Base-by-base conservation (phyloP, 2,888 invertebrate species). In the Agrotis segetum region DNA sequence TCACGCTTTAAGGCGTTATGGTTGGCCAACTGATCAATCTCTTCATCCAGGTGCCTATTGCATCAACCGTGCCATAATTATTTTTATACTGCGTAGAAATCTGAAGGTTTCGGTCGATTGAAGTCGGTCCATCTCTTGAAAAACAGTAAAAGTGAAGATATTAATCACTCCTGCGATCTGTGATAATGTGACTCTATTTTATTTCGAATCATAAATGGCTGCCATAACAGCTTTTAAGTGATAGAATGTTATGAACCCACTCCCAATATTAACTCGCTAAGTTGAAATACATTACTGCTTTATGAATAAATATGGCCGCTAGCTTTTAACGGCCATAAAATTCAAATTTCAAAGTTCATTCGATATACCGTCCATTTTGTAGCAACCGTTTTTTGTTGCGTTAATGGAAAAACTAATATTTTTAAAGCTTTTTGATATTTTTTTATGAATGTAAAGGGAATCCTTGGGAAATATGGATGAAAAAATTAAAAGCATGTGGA, bases 291-390 rank as follows among this genome's bases (percentile, higher is more conserved):
- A 82, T 82, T 72, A 67, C 72, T 56, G 55, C 50, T 70, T 71
- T 82, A 72, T 82, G 79, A 82, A 82, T 82, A 79, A 71, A 78
- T 67, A 81, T 78, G 64, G 73, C 79, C 19, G 47, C 65, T 24
- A 34, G 82, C 79, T 79, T 79, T 79, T 79, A 79, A 65, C 74
- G 67, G 56, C 46, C 56, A 70, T 76, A 62, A 79, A 79, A 70
- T 79, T 74, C 63, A 55, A 79, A 80, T 82, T 78, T 65, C 56
- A 67, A 65, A 64, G 55, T 67, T 74, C 64, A 69, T 78, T 69
- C 79, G 58, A 66, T 72, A 55, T 70, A 61, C 69, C 63, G 59
- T 69, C 63, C 79, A 62, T 73, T 78, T 77, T 62, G 78, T 72
- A 71, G 58, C 53, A 58, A 47, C 49, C 14, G 53, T 67, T 63